Base-by-base conservation (phyloP, 1,140 invertebrate species). In the Drosophila pectinifera region DNA sequence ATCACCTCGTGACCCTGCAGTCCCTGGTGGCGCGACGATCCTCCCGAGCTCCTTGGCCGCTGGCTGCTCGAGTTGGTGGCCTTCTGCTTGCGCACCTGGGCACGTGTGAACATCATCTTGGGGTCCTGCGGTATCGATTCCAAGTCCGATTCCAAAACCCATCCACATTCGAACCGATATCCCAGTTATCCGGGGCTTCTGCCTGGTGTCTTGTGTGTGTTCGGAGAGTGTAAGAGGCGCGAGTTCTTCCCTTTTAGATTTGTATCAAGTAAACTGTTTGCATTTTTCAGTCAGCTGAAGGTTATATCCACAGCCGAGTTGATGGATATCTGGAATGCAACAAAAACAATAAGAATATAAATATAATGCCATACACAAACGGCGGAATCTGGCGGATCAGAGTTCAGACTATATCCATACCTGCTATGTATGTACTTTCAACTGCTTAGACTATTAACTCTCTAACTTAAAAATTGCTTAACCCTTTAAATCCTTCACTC, bases 21-120 rank as follows among this genome's bases (percentile, higher is more conserved):
- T 39, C 28, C 20, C 36, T 49, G 68, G 31, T 72, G 73, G 4
- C 73, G 58, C 13, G 70, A 62, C 3, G 80, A 84, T 43, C 56
- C 72, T n/a, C 73, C 80, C 11, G 83, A 76, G 48, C 83, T 88
- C 16, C 84, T 77, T 10, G 84, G 72, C n/a, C 84, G 51, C 53
- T 89, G 85, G 45, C 76, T 89, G 75, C 55, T 73, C 28, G 80
- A 65, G 46, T 72, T 90, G 73, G 31, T 90, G 41, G 80, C 51
- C 77, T 91, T 91, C 51, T 88, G 90, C 58, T 91, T 91, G 72
- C 91, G 91, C 81, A 91, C 84, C 59, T 91, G 91, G 77, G 91
- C 74, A 69, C 91, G 90, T 70, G 91, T 91, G 73, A 91, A 91
- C 91, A 91, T 91, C 91, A 91, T 91, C 68, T 91, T 78, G 68